Conservation (phyloP, 2,888 invertebrate genomes). For the Pseudanteris insignis region DNA sequence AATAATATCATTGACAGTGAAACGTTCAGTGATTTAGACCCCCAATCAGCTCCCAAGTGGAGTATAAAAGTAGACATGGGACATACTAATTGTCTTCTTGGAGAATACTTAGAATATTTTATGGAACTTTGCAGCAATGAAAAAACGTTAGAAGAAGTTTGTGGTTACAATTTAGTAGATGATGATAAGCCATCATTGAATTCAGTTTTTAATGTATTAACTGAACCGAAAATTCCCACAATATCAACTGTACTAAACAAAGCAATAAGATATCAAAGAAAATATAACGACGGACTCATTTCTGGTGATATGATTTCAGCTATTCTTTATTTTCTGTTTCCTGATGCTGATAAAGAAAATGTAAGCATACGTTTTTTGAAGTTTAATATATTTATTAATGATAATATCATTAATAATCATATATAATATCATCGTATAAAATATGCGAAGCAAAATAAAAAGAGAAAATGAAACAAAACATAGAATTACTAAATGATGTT, state of each 20-base stretch:
- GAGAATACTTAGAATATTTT: conserved; percentile 79
- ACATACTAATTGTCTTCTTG: conserved; percentile 79
- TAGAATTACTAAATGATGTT: no score
- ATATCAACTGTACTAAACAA: conserved; percentile 71
- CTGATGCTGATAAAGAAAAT: conserved; percentile 80
- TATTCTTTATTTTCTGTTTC: conserved; percentile 85
- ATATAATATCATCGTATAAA: no score
- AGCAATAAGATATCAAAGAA: conserved; percentile 68
- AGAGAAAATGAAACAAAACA: no score
- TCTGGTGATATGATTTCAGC: conserved; percentile 78
- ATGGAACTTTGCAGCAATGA: conserved; percentile 73
- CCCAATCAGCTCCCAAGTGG: conserved; percentile 84
- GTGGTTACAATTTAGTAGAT: conserved; percentile 68
- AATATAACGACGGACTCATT: conserved; percentile 79
- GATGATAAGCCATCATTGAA: conserved; percentile 63
- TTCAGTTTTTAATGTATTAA: conserved; percentile 70
- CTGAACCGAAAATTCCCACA: conserved; percentile 79
- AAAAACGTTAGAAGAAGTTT: conserved; percentile 67
- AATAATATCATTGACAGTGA: conserved; percentile 88
- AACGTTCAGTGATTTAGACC: conserved; percentile 87
- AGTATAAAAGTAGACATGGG: conserved; percentile 74
- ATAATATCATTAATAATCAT: no score
- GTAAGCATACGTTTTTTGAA: conserved; percentile 58
- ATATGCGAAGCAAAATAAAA: no score
- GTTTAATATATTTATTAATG: no score